Conservation (phyloP, 1,140 invertebrate genomes). For the Idris sp. region DNA sequence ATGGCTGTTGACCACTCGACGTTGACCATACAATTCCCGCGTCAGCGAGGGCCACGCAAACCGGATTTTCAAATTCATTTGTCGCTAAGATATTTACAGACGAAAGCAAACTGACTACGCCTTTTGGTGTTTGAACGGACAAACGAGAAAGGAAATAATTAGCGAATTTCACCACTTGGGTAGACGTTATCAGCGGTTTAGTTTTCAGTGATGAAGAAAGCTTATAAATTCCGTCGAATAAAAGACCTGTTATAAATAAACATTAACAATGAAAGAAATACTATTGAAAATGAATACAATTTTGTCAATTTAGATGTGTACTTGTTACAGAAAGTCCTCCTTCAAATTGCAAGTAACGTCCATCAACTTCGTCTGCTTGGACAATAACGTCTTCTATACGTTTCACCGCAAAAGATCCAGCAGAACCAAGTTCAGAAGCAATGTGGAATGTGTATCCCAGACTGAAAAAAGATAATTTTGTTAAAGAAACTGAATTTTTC, state of each 20-base stretch:
- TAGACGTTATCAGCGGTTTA: constrained; percentile 84
- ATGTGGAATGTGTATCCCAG: constrained; percentile 91
- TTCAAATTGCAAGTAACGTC: constrained; percentile 93
- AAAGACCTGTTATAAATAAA: constrained; percentile 76
- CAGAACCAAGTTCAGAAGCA: constrained; percentile 81
- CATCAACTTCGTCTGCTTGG: constrained; percentile 96
- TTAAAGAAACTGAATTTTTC: no score
- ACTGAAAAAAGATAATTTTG: constrained; percentile 75
- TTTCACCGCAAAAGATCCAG: constrained; percentile 86
- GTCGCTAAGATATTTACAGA: constrained; percentile 85
- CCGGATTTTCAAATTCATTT: constrained; percentile 83
- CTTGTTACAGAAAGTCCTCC: constrained; percentile 86
- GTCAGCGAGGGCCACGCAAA: constrained; percentile 87
- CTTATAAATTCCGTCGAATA: constrained; percentile 87
- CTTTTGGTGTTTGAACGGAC: constrained; percentile 91
- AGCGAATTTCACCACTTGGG: constrained; percentile 92
- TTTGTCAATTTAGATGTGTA: constrained; percentile 66
- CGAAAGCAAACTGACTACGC: constrained; percentile 88
- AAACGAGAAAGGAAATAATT: constrained; percentile 94
- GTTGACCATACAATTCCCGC: no score
- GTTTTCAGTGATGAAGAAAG: constrained; percentile 85
- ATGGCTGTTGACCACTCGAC: no score
- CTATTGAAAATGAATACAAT: no score
- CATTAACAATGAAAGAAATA: no score
- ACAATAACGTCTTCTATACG: constrained; percentile 93